Evolutionary conservation across 2,113 vertebrate species (phyloP).

Genomic region (Asarcornis scutulata): DNA sequence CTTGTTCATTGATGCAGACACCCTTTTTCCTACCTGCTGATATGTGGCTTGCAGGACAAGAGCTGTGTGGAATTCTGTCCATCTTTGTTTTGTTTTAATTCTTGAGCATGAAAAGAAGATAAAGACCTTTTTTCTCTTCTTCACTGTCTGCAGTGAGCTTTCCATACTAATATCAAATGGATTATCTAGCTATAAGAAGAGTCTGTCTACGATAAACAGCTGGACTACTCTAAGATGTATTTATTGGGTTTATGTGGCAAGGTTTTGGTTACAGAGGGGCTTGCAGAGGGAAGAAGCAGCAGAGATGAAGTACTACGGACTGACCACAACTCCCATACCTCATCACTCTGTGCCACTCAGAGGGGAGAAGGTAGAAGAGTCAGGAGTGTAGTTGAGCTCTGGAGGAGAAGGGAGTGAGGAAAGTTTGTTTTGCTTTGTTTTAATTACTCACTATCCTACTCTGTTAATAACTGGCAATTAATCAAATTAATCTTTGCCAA

Average conservation of each 20-base stretch:
- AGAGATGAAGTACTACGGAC: not conserved
- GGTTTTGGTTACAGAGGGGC: too few species aligned
- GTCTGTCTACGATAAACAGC: not conserved
- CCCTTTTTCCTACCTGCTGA: not conserved
- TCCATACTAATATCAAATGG: not conserved
- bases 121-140: not conserved
- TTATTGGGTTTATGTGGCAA: too few species aligned
- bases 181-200: not conserved
- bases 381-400: not conserved
- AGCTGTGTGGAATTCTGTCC: not conserved
- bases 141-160: not conserved
- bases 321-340: not conserved
- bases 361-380: not conserved
- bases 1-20: not conserved
- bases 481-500: not conserved
- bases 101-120: not conserved
- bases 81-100: too few species aligned
- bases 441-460: not conserved
- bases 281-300: not conserved
- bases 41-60: not conserved
- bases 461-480: not conserved
- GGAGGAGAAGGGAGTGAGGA: not conserved
- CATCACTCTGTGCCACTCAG: not conserved
- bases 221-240: not conserved
- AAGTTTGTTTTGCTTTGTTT: not conserved